phyloP scores from a whole-genome alignment of 2,888 invertebrate genomes.

The Miltochrista miniata region DNA sequence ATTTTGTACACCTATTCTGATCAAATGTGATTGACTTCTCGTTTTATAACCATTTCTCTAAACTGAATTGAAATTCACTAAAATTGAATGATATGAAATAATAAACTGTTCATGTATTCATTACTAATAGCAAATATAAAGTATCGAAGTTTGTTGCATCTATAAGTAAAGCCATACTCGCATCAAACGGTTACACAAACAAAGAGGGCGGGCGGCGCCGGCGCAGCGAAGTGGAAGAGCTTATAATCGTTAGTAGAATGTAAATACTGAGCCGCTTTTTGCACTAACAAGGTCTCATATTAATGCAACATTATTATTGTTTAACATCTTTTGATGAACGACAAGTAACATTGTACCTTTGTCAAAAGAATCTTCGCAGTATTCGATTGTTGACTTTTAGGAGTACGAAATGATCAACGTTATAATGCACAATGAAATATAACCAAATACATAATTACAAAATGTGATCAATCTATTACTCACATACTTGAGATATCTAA shows the following conservation, averaged over 20 bases:
- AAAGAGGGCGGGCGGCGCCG: constrained; percentile 69
- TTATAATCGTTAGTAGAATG: constrained; percentile 61
- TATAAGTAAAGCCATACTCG: constrained; percentile 52
- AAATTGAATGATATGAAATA: too few relatives aligned
- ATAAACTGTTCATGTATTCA: too few relatives aligned
- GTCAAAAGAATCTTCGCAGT: not conserved
- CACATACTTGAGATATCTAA: constrained; percentile 23
- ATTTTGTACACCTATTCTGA: too few relatives aligned
- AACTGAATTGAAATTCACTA: too few relatives aligned
- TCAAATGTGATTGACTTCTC: too few relatives aligned
- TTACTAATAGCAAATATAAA: not conserved
- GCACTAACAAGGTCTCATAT: too few relatives aligned
- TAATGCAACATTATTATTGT: too few relatives aligned
- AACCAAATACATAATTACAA: not conserved
- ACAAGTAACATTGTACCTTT: too few relatives aligned
- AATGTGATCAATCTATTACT: not conserved
- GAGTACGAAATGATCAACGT: not conserved
- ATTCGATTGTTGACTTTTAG: not conserved
- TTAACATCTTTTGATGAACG: too few relatives aligned
- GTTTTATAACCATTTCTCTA: too few relatives aligned
- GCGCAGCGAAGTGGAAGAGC: constrained; percentile 47
- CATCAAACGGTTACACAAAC: constrained; percentile 75
- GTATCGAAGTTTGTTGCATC: constrained; percentile 32
- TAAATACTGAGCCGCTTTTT: too few relatives aligned
- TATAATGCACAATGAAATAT: not conserved